phyloP scores from a whole-genome alignment of 2,888 invertebrate genomes.

The Acanthopleura granulata region DNA sequence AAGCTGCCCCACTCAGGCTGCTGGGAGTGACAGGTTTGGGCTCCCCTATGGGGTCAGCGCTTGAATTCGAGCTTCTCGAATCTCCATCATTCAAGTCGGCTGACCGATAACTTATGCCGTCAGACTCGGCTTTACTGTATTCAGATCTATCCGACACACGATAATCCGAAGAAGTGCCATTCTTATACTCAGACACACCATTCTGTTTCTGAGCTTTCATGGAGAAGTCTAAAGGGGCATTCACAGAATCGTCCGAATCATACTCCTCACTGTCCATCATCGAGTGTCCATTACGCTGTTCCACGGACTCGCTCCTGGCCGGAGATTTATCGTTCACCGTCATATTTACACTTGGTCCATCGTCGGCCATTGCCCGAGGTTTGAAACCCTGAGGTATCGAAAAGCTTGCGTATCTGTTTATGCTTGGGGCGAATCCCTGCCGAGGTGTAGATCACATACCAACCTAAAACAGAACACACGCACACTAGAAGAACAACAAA shows the following conservation, averaged over 20 bases:
- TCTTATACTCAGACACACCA: neutral
- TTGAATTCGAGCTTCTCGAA: neutral
- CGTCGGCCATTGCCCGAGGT: neutral
- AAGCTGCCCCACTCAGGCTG: constrained; percentile 21
- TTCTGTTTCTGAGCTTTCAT: neutral
- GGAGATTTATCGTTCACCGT: neutral
- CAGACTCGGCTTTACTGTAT: neutral
- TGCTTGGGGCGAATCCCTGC: no score
- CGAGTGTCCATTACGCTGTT: neutral
- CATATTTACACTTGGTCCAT: neutral
- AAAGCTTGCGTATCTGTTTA: no score
- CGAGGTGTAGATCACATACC: no score
- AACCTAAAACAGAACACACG: no score
- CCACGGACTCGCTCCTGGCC: neutral
- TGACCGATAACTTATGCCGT: neutral
- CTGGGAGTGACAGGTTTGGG: constrained; percentile 26
- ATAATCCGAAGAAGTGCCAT: neutral
- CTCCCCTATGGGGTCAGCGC: constrained; percentile 23
- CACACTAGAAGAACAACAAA: no score
- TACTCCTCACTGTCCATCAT: neutral
- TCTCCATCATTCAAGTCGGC: neutral
- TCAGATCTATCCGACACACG: neutral
- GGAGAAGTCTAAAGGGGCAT: neutral
- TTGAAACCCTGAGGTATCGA: no score
- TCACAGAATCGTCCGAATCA: neutral